phyloP scores from a whole-genome alignment of 2,797 vertebrate species.

The Diplodus sargus region DNA sequence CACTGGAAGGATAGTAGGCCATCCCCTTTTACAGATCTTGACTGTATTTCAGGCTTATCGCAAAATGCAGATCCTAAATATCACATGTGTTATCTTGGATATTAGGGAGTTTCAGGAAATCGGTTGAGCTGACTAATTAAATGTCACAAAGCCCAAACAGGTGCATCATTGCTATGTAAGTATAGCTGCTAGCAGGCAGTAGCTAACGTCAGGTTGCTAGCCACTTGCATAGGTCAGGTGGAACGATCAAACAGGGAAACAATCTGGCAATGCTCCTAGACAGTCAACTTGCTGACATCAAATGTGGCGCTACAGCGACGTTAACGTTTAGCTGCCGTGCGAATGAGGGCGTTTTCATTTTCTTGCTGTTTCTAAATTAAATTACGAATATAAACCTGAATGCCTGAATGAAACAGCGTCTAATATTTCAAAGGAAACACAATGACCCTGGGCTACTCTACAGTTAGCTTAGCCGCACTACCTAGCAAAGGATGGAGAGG shows the following conservation, averaged over 20 bases:
- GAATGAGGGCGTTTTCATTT: neutral
- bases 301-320: neutral
- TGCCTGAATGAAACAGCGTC: neutral
- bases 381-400: neutral
- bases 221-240: constrained; percentile 66
- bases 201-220: constrained; percentile 62
- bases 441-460: constrained; percentile 44
- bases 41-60: constrained; percentile 35
- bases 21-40: constrained; percentile 28
- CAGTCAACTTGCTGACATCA: constrained; percentile 11
- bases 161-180: constrained; percentile 18
- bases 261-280: constrained; percentile 28
- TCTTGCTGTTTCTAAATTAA: neutral
- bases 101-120: neutral
- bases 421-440: constrained; percentile 5
- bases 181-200: constrained; percentile 33
- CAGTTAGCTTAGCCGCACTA: constrained; percentile 63
- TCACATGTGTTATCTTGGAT: neutral
- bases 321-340: neutral
- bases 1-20: constrained; percentile 65
- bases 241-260: constrained; percentile 47
- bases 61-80: constrained; percentile 18
- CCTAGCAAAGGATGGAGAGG: constrained; percentile 61
- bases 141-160: constrained; percentile 17
- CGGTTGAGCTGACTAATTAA: neutral